Evolutionary conservation across 2,797 vertebrate species (phyloP), one percentile per base, ranked within the genome.

Genomic region (Hyperoplus lanceolatus): DNA sequence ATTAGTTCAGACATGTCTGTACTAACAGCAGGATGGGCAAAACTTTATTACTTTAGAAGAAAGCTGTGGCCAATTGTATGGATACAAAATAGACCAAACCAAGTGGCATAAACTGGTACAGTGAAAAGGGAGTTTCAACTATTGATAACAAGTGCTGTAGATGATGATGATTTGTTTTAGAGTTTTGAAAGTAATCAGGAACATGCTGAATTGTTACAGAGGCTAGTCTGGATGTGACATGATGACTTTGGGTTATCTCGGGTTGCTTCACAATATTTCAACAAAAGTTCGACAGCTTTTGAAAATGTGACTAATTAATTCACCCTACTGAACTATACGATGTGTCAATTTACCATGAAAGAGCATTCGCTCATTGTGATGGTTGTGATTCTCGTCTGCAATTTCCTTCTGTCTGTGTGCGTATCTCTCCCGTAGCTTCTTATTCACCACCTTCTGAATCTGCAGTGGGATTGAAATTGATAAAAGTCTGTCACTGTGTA

Each of bases 381-480:
- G 98, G 79, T 99, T 99, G 81, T 99, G 98, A 80, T 99, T 99
- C 92, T 99, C 98, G 46, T 99, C 98, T 0, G 97, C 96, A 0
- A 99, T 98, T 77, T 99, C 98, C 97, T 94, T 94, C 29, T 93
- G 92, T 6, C 91, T 75, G 89, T 94, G 93, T 3, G 97, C 95
- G 71, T 98, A 99, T 53, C 98, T 90, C 79, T 99, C 98, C 63
- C 98, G 90, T 57, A 99, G 90, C 90, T 99, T 99, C 94, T 99
- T 99, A 85, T 99, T 99, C 85, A 99, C 97, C 5, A 99, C 97
- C 89, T 99, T 99, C 83, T 99, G 98, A 93, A 99, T 99, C 98
- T 99, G 92, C 75, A 83, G 39, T 80, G 60, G 4, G 42, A 49
- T 15, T 29, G 16, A 41, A 53, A 42, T 36, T n/a, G 6, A 55